Evolutionary conservation across 2,113 vertebrate species (phyloP).

Genomic region (Nothocercus julius): DNA sequence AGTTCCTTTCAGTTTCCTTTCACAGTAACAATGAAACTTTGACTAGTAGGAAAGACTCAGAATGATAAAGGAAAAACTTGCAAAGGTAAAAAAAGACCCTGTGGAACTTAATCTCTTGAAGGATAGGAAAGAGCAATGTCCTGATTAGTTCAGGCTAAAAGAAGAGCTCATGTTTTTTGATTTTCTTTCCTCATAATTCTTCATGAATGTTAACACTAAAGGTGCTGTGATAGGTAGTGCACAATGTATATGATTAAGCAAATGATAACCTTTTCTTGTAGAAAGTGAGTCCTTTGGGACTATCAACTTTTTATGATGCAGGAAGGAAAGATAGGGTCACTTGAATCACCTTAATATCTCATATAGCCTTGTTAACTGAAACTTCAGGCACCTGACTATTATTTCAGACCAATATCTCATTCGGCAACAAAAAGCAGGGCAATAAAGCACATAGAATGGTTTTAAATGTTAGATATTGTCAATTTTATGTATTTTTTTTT

Average conservation of each 20-base stretch:
- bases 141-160: not conserved
- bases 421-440: not conserved
- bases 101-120: not conserved
- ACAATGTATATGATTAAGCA: not conserved
- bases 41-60: not conserved
- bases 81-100: accelerated
- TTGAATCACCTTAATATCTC: not conserved
- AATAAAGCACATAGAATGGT: not conserved
- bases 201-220: not conserved
- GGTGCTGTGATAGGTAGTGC: not conserved
- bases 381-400: not conserved
- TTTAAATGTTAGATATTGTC: not conserved
- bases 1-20: not conserved
- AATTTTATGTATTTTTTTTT: not conserved
- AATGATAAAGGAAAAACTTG: not conserved
- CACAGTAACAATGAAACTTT: not conserved
- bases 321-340: not conserved
- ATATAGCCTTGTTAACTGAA: not conserved
- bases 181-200: not conserved
- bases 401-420: not conserved
- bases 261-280: not conserved
- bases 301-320: not conserved
- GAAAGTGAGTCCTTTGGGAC: not conserved
- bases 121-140: not conserved
- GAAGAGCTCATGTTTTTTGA: not conserved